Evolutionary conservation across 2,888 invertebrate genomes (phyloP).

Genomic region (Arge pagana): DNA sequence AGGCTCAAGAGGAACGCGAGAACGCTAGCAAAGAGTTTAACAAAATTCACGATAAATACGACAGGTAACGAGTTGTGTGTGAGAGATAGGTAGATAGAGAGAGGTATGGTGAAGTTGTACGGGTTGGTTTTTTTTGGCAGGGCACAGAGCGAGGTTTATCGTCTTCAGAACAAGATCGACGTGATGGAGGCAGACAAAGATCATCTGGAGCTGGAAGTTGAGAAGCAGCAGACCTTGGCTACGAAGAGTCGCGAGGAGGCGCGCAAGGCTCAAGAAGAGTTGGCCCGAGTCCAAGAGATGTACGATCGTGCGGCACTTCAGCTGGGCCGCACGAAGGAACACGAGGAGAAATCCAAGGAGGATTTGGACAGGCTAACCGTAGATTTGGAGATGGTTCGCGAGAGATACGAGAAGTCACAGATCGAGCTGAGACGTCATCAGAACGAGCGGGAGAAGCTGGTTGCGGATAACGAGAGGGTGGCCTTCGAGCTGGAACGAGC

Average conservation of each 20-base stretch:
- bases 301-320: constrained; percentile 87
- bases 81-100: too few species aligned
- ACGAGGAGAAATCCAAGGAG: constrained; percentile 89
- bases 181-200: constrained; percentile 87
- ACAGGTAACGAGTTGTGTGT: constrained; percentile 64
- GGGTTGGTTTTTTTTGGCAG: too few species aligned
- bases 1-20: constrained; percentile 86
- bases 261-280: constrained; percentile 85
- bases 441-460: constrained; percentile 83
- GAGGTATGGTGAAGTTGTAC: too few species aligned
- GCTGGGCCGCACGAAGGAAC: constrained; percentile 82
- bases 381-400: constrained; percentile 85
- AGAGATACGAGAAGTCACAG: constrained; percentile 86
- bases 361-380: constrained; percentile 76
- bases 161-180: constrained; percentile 86
- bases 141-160: constrained; percentile 86
- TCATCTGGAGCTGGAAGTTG: constrained; percentile 81
- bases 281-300: constrained; percentile 83
- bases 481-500: constrained; percentile 86
- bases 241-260: constrained; percentile 84
- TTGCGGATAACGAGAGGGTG: constrained; percentile 81
- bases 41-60: constrained; percentile 90
- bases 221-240: constrained; percentile 79
- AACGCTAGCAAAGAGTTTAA: constrained; percentile 89
- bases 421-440: constrained; percentile 81